Evolutionary conservation across 2,113 vertebrate genomes (phyloP).

Genomic region (Chloropsis cyanopogon): DNA sequence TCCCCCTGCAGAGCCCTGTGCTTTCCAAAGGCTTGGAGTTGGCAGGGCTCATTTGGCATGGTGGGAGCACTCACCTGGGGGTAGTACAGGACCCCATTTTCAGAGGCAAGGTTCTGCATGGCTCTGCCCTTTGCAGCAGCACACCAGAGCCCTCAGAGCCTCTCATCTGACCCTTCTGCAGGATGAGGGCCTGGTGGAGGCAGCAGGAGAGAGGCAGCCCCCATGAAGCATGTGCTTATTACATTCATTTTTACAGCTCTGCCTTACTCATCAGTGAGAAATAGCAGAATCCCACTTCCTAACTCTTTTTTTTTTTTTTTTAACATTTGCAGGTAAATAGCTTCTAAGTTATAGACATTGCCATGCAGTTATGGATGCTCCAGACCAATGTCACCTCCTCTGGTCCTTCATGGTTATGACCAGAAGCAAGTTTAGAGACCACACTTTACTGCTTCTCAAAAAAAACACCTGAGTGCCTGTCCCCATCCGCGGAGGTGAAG

Average conservation of each 20-base stretch:
- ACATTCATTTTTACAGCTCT: background rate
- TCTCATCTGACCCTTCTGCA: background rate
- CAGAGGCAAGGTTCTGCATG: fast-evolving
- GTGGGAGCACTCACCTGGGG: background rate
- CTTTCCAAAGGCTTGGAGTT: background rate
- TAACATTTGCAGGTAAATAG: background rate
- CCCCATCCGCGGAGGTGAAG: background rate
- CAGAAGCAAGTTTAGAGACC: background rate
- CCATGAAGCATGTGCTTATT: background rate
- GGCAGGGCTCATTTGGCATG: fast-evolving
- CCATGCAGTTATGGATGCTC: background rate
- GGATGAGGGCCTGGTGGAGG: background rate
- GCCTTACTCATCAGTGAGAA: background rate
- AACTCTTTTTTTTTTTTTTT: background rate
- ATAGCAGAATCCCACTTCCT: background rate
- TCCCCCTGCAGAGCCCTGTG: background rate
- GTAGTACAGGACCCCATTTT: background rate
- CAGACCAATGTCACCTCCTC: background rate
- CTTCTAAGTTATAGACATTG: background rate
- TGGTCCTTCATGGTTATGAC: background rate
- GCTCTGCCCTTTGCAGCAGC: background rate
- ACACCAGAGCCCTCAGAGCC: background rate
- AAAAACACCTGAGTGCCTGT: background rate
- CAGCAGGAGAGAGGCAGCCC: background rate
- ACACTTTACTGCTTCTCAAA: background rate